phyloP scores from a whole-genome alignment of 2,888 invertebrate genomes.

The Ellobium chinense region DNA sequence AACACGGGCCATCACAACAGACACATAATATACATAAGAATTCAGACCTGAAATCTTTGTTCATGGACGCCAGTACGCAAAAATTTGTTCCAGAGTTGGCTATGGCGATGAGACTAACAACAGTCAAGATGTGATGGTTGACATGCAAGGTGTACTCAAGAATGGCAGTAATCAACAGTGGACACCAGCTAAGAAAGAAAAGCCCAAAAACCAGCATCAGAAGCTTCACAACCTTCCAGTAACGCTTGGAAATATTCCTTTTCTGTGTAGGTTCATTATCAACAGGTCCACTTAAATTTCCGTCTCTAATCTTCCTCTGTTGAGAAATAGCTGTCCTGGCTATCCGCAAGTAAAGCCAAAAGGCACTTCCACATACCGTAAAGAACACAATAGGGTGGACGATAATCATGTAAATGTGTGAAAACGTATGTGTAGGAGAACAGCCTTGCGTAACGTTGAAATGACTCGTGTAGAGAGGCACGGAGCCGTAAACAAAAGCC shows the following conservation, averaged over 20 bases:
- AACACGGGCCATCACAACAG: no score
- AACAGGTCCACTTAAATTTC: not conserved
- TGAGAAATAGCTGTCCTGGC: slow-evolving; percentile 13
- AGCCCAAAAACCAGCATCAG: slow-evolving; percentile 48
- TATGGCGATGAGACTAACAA: slow-evolving; percentile 33
- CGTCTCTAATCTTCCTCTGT: slow-evolving; percentile 6
- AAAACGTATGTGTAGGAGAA: slow-evolving; percentile 32
- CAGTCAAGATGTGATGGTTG: slow-evolving; percentile 7
- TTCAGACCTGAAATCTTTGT: slow-evolving; percentile 42
- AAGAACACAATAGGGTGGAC: slow-evolving; percentile 39
- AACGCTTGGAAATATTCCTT: not conserved
- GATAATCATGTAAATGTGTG: slow-evolving; percentile 34
- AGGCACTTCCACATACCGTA: slow-evolving; percentile 16
- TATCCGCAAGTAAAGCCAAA: slow-evolving; percentile 25
- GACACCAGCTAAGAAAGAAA: slow-evolving; percentile 48
- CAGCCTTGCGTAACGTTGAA: slow-evolving; percentile 21
- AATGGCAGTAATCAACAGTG: slow-evolving; percentile 35
- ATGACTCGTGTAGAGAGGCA: slow-evolving; percentile 41
- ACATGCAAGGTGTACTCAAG: slow-evolving; percentile 44
- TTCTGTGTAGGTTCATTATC: not conserved
- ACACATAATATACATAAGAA: slow-evolving; percentile 34
- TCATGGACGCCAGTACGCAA: slow-evolving; percentile 44
- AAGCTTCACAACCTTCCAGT: slow-evolving; percentile 41
- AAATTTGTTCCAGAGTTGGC: slow-evolving; percentile 50
- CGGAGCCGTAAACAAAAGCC: slow-evolving; percentile 29